Evolutionary conservation across 2,113 vertebrate genomes (phyloP).

Genomic region (Onychostoma macrolepis): DNA sequence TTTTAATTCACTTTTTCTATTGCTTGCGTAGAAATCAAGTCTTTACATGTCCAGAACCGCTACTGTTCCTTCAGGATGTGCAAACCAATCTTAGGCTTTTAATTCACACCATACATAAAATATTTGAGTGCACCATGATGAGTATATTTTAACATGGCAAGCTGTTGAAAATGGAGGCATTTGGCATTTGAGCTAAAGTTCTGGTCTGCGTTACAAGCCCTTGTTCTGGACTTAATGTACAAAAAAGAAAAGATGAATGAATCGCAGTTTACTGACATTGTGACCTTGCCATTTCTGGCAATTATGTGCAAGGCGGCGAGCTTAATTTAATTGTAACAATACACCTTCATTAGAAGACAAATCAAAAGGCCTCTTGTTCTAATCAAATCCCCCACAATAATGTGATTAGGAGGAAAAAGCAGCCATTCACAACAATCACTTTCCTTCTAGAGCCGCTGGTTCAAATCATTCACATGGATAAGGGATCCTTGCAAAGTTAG

Average conservation of each 20-base stretch:
- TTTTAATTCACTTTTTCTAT: not conserved
- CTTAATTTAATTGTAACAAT: constrained; percentile 53
- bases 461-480: not conserved
- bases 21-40: not conserved
- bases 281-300: constrained; percentile 47
- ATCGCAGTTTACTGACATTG: constrained; percentile 34
- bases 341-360: constrained; percentile 50
- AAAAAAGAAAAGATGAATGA: constrained; percentile 20
- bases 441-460: constrained; percentile 4
- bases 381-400: constrained; percentile 50
- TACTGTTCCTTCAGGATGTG: not conserved
- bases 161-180: not conserved
- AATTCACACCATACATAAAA: not conserved
- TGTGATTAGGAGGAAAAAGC: constrained; percentile 42
- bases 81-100: not conserved
- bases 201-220: not conserved
- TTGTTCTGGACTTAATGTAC: not conserved
- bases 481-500: not conserved
- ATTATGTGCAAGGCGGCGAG: constrained; percentile 23
- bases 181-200: not conserved
- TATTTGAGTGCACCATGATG: not conserved
- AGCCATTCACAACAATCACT: constrained; percentile 11
- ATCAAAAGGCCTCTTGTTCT: constrained; percentile 42
- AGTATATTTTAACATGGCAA: not conserved
- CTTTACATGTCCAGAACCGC: not conserved